Evolutionary conservation across 2,797 vertebrate species (phyloP).

Genomic region (Cheirogaleus major): DNA sequence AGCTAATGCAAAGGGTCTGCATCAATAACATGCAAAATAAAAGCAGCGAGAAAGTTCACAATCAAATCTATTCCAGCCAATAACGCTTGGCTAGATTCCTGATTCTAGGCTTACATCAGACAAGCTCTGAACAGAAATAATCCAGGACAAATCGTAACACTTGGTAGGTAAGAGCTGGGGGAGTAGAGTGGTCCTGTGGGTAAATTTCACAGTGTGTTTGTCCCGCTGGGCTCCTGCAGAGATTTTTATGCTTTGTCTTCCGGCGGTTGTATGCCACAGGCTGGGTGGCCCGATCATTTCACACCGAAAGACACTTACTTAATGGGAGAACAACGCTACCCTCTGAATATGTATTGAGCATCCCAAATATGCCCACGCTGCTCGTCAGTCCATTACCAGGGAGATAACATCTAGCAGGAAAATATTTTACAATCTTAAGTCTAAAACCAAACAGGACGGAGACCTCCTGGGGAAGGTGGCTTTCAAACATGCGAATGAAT

Average conservation of each 20-base stretch:
- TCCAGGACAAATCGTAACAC: background rate
- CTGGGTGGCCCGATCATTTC: background rate
- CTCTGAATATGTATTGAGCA: fast-evolving
- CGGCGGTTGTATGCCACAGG: fast-evolving
- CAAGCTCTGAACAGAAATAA: background rate
- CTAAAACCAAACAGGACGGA: background rate
- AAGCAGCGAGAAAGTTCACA: background rate
- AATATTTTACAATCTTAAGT: background rate
- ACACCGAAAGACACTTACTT: background rate
- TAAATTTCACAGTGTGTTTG: background rate
- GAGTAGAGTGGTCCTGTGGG: background rate
- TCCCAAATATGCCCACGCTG: background rate
- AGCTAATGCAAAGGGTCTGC: background rate
- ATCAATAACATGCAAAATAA: background rate
- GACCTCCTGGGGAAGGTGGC: background rate
- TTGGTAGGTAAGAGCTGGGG: too few species aligned
- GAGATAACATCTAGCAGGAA: background rate
- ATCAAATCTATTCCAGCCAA: background rate
- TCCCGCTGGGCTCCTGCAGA: background rate
- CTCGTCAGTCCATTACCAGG: background rate
- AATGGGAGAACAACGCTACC: background rate
- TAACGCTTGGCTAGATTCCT: background rate
- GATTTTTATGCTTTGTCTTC: background rate
- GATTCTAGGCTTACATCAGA: background rate
- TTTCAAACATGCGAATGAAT: background rate